phyloP scores from a whole-genome alignment of 2,797 vertebrate species.

The Natrix natrix region DNA sequence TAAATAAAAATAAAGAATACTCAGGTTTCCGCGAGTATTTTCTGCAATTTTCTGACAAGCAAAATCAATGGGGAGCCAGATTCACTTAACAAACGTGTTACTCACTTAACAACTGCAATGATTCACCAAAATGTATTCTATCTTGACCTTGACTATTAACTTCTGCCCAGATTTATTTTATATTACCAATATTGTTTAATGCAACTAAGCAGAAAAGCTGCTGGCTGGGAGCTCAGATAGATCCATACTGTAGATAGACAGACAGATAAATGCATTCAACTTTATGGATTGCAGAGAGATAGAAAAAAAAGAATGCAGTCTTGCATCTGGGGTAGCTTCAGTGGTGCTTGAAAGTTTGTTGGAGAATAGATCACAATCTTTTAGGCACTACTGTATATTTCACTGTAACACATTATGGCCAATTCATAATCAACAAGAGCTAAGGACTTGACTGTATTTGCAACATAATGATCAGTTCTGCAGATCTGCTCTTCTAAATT shows the following conservation, averaged over 20 bases:
- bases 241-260: background rate
- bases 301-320: background rate
- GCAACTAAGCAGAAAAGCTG: background rate
- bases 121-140: background rate
- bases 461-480: background rate
- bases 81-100: too few relatives aligned
- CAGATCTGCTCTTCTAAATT: background rate
- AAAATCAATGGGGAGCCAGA: too few relatives aligned
- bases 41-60: too few relatives aligned
- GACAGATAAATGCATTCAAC: background rate
- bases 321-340: background rate
- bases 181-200: slow-evolving; percentile 7
- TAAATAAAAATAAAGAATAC: too few relatives aligned
- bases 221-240: background rate
- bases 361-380: background rate
- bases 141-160: background rate
- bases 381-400: background rate
- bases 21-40: too few relatives aligned
- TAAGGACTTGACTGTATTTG: background rate
- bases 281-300: background rate
- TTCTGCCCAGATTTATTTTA: slow-evolving; percentile 5
- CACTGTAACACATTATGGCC: background rate
- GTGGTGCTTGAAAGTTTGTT: background rate
- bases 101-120: too few relatives aligned
- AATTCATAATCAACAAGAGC: background rate